Percentiles rank a stretch among this genome's conserved stretches.
Conservation (phyloP, 2,797 vertebrate genomes). For the Sebastes nivosus region DNA sequence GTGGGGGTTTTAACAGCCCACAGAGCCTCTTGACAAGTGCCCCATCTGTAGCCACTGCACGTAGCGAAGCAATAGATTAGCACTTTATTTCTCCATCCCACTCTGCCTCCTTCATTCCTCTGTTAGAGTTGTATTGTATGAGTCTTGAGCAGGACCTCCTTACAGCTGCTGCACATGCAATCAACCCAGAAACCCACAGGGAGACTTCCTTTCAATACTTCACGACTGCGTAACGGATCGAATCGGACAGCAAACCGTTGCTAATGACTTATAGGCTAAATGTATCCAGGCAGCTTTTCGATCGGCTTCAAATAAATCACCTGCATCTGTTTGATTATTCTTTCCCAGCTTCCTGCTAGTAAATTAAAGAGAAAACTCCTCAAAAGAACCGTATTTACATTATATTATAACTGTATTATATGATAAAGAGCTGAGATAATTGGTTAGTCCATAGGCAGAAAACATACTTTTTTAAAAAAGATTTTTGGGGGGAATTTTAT, state of each 20-base stretch:
- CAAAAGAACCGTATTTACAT: not conserved
- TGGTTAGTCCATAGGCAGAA: not conserved
- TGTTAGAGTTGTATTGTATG: constrained; percentile 7
- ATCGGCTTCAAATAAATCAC: not conserved
- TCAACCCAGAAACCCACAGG: constrained; percentile 8
- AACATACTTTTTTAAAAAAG: not conserved
- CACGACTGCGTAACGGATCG: not conserved
- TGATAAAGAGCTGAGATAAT: not conserved
- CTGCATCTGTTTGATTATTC: constrained; percentile 7
- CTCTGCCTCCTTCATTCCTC: constrained; percentile 13
- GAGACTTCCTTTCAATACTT: constrained; percentile 31
- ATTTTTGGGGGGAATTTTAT: not conserved
- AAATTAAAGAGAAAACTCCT: not conserved
- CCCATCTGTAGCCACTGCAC: constrained; percentile 47
- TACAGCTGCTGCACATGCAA: constrained; percentile 28
- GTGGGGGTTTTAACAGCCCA: constrained; percentile 23
- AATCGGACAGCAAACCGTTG: not conserved
- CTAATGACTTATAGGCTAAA: constrained; percentile 21
- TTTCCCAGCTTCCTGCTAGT: not conserved
- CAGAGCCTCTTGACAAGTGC: constrained; percentile 37
- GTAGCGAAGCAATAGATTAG: constrained; percentile 51
- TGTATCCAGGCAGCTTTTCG: not conserved
- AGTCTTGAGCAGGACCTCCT: constrained; percentile 8
- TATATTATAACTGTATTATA: not conserved
- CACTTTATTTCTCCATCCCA: constrained; percentile 40